Evolutionary conservation across 1,140 invertebrate genomes (phyloP), one percentile per base, ranked within the genome.

Genomic region (Chymomyza costata): DNA sequence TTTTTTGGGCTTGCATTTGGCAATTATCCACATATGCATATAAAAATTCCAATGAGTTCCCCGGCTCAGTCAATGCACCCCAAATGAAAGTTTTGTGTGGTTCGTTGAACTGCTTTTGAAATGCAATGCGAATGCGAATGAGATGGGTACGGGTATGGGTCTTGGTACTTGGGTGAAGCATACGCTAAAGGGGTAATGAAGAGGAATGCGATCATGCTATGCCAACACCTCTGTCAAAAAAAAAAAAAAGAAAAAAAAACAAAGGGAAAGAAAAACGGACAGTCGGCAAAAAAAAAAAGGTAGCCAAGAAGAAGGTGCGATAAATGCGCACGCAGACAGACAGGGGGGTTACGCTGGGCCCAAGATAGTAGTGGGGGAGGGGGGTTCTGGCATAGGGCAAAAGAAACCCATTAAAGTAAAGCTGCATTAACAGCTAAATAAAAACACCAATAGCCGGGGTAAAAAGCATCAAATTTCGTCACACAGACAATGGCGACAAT

Each of bases 341-440:
- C n/a, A n/a, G n/a, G n/a, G n/a, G n/a, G n/a, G n/a, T n/a, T n/a
- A n/a, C n/a, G n/a, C n/a, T n/a, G n/a, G n/a, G n/a, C n/a, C n/a
- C n/a, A n/a, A n/a, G n/a, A n/a, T n/a, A n/a, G n/a, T n/a, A n/a
- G n/a, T n/a, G n/a, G n/a, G n/a, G n/a, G n/a, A n/a, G n/a, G n/a
- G n/a, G 10, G 25, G 25, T 28, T 6, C n/a, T n/a, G n/a, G n/a
- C n/a, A n/a, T n/a, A n/a, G n/a, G n/a, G n/a, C n/a, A n/a, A 70
- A 69, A 65, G 54, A 73, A 73, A 73, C 63, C 68, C 68, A 73
- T 73, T 73, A 73, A 73, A 63, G 55, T 54, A 73, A 73, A 73
- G 69, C 69, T 73, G 68, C 69, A 73, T 73, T 73, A 73, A 67
- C 68, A 45, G 67, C 66, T 70, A 70, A 67, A 66, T 65, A 44